These are phyloP conservation scores for Phodopus roborovskii DNA, from an alignment of 2,113 vertebrate species.

Conservation along the genomic window DNA sequence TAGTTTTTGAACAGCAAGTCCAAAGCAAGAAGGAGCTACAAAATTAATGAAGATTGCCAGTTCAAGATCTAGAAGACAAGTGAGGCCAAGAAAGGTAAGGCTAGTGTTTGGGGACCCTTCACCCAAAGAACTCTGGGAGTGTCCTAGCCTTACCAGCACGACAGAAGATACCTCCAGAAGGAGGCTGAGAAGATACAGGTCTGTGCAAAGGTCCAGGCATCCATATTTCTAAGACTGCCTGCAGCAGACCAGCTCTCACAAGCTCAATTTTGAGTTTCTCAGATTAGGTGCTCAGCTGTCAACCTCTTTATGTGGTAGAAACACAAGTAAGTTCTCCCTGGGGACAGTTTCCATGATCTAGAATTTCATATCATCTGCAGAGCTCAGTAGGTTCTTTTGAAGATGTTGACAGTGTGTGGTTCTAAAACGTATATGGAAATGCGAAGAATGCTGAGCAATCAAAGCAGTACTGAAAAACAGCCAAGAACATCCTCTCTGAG, in stretches of 20 bases:
- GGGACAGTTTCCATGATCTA: neutral
- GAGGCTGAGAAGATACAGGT: neutral
- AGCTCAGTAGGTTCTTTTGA: neutral
- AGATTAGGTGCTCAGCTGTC: neutral
- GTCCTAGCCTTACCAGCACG: neutral
- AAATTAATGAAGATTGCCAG: conserved; percentile 25
- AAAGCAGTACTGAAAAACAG: neutral
- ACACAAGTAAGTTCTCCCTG: neutral
- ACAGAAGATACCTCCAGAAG: neutral
- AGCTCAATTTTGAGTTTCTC: conserved; percentile 11
- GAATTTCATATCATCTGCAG: neutral
- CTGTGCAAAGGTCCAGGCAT: neutral
- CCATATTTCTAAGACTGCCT: neutral
- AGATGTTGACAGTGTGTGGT: neutral
- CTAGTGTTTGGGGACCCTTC: neutral
- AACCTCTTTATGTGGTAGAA: neutral
- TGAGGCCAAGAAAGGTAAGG: neutral
- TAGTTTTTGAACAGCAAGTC: neutral
- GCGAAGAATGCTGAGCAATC: neutral
- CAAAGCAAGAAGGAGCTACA: neutral
- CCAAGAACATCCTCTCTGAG: neutral
- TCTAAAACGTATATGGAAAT: neutral
- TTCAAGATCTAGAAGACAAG: neutral
- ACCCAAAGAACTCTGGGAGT: neutral
- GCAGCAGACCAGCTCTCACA: neutral